phyloP scores from a whole-genome alignment of 2,888 invertebrate genomes.

The Amphimallon solstitiale region DNA sequence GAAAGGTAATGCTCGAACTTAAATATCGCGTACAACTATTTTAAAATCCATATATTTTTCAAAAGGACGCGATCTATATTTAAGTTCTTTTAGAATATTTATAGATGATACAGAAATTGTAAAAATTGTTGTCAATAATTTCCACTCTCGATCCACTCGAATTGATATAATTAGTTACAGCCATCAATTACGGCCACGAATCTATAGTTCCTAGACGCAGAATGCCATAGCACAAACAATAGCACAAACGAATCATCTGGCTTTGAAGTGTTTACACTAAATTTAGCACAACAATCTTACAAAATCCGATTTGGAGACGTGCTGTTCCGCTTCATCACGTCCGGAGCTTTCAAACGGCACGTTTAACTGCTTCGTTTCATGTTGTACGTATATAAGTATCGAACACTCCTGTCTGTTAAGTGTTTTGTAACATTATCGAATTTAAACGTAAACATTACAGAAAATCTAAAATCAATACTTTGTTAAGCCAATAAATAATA shows the following conservation, averaged over 20 bases:
- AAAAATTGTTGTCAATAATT: neutral
- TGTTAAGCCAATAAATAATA: neutral
- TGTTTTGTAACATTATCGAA: neutral
- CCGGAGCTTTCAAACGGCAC: slow-evolving; percentile 18
- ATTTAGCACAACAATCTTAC: slow-evolving; percentile 24
- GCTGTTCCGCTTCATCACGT: slow-evolving; percentile 29
- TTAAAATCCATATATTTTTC: too few species aligned
- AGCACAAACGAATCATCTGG: slow-evolving; percentile 22
- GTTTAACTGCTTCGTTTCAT: slow-evolving; percentile 19
- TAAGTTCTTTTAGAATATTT: too few species aligned
- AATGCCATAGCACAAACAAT: slow-evolving; percentile 4
- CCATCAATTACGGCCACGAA: neutral
- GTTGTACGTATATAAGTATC: too few species aligned
- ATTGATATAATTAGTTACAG: neutral
- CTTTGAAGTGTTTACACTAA: slow-evolving; percentile 14
- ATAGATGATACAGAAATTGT: too few species aligned
- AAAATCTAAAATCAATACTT: neutral
- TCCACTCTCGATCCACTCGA: neutral
- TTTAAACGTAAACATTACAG: neutral
- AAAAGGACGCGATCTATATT: too few species aligned
- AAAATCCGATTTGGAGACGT: slow-evolving; percentile 30
- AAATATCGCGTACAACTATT: too few species aligned
- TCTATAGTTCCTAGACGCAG: neutral
- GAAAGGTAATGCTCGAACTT: too few species aligned
- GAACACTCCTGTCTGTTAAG: neutral